Evolutionary conservation across 2,797 vertebrate genomes (phyloP).

Genomic region (Xerus rutilus): DNA sequence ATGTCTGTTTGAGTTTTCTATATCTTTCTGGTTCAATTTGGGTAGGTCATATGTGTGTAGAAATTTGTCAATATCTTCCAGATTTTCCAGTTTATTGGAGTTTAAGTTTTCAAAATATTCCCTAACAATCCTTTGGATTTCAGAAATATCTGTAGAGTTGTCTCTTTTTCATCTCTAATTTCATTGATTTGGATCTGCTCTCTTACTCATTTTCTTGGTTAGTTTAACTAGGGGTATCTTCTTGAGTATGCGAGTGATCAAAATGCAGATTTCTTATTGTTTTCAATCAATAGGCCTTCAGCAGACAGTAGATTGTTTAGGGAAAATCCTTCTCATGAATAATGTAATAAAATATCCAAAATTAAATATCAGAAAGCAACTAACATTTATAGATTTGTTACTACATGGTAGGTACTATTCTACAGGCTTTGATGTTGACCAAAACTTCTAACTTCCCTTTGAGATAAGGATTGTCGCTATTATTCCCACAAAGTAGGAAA

Average conservation of each 20-base stretch:
- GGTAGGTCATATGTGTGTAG: too few species aligned
- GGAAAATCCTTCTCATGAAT: neutral
- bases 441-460: neutral
- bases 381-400: neutral
- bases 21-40: too few species aligned
- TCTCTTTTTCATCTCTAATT: too few species aligned
- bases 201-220: too few species aligned
- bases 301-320: neutral
- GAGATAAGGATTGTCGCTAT: neutral
- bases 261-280: neutral
- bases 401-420: neutral
- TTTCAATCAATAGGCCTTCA: constrained; percentile 2
- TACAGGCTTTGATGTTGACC: neutral
- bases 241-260: neutral
- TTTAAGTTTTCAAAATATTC: too few species aligned
- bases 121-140: too few species aligned
- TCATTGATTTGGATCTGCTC: too few species aligned
- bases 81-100: too few species aligned
- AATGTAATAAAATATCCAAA: neutral
- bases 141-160: too few species aligned
- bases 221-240: neutral
- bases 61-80: too few species aligned
- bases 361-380: neutral
- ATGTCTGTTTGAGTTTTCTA: too few species aligned
- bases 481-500: neutral